A percentile compares a stretch with the other conserved stretches of the same genome.
Conservation (phyloP, 2,113 vertebrate genomes). For the Benitochromis conjunctus region DNA sequence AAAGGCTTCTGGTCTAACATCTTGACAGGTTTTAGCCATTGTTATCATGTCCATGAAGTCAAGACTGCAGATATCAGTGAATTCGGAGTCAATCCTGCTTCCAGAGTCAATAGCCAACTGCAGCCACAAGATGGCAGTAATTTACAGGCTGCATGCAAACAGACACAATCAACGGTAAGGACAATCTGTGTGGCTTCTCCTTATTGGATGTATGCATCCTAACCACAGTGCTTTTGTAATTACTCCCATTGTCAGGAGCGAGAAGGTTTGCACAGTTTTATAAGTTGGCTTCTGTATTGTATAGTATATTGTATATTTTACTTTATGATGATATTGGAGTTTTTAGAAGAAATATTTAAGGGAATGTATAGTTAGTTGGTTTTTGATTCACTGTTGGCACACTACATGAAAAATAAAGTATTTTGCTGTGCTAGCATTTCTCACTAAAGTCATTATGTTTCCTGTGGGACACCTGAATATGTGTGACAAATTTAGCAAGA, state of each 20-base stretch:
- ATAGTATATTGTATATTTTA: background rate
- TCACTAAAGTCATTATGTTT: background rate
- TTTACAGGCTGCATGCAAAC: background rate
- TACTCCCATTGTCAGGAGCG: background rate
- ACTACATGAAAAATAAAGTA: background rate
- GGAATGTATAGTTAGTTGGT: background rate
- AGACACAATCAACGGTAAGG: fast-evolving
- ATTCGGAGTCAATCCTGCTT: background rate
- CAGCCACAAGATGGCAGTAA: background rate
- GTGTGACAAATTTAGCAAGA: background rate
- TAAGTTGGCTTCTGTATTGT: background rate
- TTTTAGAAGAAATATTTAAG: background rate
- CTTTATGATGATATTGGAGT: background rate
- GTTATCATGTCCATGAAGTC: background rate
- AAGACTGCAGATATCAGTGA: background rate
- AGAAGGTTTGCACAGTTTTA: background rate
- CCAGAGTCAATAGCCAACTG: background rate
- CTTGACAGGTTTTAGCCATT: background rate
- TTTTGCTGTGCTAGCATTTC: background rate
- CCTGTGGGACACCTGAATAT: background rate
- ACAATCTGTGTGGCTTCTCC: background rate
- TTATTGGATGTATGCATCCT: background rate
- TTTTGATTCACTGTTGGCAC: background rate
- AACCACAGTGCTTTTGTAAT: background rate
- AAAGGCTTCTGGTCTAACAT: background rate